A percentile compares a stretch with the other conserved stretches of the same genome.
Evolutionary conservation across 2,113 vertebrate genomes (phyloP).

Genomic region (Siniperca knerii): DNA sequence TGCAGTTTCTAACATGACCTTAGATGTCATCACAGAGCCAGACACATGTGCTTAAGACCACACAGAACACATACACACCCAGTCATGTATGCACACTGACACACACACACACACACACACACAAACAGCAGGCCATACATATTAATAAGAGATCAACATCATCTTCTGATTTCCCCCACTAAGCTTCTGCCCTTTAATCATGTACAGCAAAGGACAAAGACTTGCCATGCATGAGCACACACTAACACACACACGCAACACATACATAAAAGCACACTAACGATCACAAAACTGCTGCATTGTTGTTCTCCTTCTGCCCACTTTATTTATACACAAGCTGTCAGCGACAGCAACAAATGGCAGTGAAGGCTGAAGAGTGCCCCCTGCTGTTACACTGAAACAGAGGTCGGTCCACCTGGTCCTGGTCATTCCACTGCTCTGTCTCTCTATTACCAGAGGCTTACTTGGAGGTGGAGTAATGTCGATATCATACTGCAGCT

Average conservation of each 20-base stretch:
- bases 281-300: constrained; percentile 54
- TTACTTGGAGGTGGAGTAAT: constrained; percentile 63
- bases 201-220: constrained; percentile 78
- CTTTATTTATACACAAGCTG: constrained; percentile 46
- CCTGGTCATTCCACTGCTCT: constrained; percentile 38
- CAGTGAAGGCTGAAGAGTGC: constrained; percentile 79
- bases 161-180: constrained; percentile 60
- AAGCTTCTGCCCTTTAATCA: constrained; percentile 74
- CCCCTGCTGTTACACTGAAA: constrained; percentile 74
- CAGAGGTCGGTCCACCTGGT: constrained; percentile 57
- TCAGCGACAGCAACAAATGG: constrained; percentile 63
- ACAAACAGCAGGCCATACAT: constrained; percentile 71
- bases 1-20: constrained; percentile 54
- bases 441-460: constrained; percentile 72
- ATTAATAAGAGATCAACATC: constrained; percentile 73
- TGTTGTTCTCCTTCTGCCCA: constrained; percentile 51
- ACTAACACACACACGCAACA: constrained; percentile 30
- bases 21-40: constrained; percentile 51
- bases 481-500: constrained; percentile 62
- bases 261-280: constrained; percentile 41
- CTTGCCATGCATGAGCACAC: constrained; percentile 63
- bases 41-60: constrained; percentile 39
- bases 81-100: constrained; percentile 1
- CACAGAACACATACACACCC: constrained; percentile 20
- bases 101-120: constrained; percentile 20